Conservation (phyloP, 2,113 vertebrate genomes). For the Melanotaenia duboulayi region DNA sequence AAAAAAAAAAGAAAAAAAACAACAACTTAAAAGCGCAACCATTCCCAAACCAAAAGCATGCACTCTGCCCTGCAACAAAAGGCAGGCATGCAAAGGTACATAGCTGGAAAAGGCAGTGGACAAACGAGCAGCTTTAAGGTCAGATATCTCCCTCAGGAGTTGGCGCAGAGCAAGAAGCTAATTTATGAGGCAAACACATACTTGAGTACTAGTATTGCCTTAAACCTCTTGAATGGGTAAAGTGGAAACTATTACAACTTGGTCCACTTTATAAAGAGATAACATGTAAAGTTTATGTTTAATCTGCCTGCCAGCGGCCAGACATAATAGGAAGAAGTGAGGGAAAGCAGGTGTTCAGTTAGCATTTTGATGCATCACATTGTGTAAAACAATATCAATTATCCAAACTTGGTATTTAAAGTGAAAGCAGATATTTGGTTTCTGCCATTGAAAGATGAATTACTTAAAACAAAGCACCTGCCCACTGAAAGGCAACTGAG, state of each 20-base stretch:
- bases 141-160: not conserved
- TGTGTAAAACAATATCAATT: not conserved
- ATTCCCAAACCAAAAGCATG: not conserved
- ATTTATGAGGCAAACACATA: not conserved
- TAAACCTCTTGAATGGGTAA: not conserved
- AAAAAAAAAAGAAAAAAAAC: too few species aligned
- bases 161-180: not conserved
- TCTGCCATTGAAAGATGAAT: not conserved
- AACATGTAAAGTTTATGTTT: not conserved
- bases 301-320: not conserved
- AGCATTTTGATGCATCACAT: too few species aligned
- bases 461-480: constrained; percentile 14
- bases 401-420: not conserved
- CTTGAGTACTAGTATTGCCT: not conserved
- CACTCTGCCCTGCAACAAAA: not conserved
- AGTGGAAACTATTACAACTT: not conserved
- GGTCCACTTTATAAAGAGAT: too few species aligned
- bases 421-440: not conserved
- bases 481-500: not conserved
- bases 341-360: too few species aligned
- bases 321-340: too few species aligned
- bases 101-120: not conserved
- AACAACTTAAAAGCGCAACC: too few species aligned
- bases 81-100: too few species aligned
- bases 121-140: not conserved